These are phyloP conservation scores for Chromis chromis DNA, from an alignment of 2,797 vertebrate species.

Conservation along the genomic window DNA sequence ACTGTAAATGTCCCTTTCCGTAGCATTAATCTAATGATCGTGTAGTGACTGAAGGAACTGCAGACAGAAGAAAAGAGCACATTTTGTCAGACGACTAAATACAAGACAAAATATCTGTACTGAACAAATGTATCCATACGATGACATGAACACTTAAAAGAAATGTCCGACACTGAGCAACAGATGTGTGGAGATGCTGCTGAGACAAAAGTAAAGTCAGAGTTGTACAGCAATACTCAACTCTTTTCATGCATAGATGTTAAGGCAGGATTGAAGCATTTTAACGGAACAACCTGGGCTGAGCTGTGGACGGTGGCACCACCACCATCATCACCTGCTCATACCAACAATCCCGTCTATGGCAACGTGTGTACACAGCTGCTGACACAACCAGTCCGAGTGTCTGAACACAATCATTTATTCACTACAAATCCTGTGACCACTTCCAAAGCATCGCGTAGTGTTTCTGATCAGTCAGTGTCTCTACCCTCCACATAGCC, in stretches of 20 bases:
- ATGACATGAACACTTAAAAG: too few species aligned
- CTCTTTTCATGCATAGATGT: slow-evolving; percentile 60
- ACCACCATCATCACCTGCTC: too few species aligned
- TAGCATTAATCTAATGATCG: slow-evolving; percentile 7
- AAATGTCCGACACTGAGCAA: background rate
- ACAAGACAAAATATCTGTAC: background rate
- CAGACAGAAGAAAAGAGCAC: slow-evolving; percentile 16
- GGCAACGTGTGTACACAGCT: too few species aligned
- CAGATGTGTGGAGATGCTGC: background rate
- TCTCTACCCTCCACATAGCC: too few species aligned
- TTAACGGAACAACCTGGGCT: background rate
- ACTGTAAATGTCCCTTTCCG: slow-evolving; percentile 8
- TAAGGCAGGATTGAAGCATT: slow-evolving; percentile 38
- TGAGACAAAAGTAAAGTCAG: slow-evolving; percentile 1
- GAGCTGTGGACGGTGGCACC: background rate
- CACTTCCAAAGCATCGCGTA: slow-evolving; percentile 3
- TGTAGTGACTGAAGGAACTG: slow-evolving; percentile 10
- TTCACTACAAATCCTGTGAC: slow-evolving; percentile 2
- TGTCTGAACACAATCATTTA: background rate
- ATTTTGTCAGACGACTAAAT: background rate
- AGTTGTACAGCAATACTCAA: slow-evolving; percentile 48
- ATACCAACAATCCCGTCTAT: too few species aligned
- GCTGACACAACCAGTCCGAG: background rate
- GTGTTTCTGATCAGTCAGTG: too few species aligned
- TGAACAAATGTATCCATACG: background rate